These are phyloP conservation scores for Crocallis elinguaria DNA, from an alignment of 2,888 invertebrate genomes.

Conservation along the genomic window DNA sequence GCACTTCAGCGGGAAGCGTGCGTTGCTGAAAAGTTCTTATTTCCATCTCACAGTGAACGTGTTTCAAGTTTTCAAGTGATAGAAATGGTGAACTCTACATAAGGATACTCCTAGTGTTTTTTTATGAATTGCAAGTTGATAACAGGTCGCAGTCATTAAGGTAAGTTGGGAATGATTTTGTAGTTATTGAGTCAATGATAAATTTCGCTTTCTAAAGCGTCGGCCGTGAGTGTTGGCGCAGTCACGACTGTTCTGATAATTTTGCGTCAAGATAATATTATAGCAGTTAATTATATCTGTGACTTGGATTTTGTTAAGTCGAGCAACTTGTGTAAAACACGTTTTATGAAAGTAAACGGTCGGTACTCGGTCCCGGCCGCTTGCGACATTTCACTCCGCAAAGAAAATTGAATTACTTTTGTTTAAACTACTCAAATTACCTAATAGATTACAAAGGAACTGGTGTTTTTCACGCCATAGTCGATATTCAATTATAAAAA, in stretches of 20 bases:
- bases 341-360: slow-evolving; percentile 72
- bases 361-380: slow-evolving; percentile 44
- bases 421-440: slow-evolving; percentile 41
- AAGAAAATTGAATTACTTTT: slow-evolving; percentile 54
- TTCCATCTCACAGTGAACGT: slow-evolving; percentile 65
- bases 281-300: slow-evolving; percentile 47
- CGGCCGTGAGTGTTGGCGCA: slow-evolving; percentile 78
- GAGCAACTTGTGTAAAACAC: slow-evolving; percentile 56
- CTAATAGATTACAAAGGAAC: slow-evolving; percentile 29
- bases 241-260: slow-evolving; percentile 66
- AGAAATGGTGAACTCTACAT: slow-evolving; percentile 81
- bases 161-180: slow-evolving; percentile 61
- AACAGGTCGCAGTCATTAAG: slow-evolving; percentile 60
- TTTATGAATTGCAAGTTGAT: slow-evolving; percentile 57
- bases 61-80: slow-evolving; percentile 71
- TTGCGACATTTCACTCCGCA: slow-evolving; percentile 67
- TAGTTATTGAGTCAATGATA: slow-evolving; percentile 66
- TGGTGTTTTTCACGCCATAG: slow-evolving; percentile 34
- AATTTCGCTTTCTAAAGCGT: slow-evolving; percentile 79
- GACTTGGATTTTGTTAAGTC: slow-evolving; percentile 43
- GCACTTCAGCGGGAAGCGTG: slow-evolving; percentile 70
- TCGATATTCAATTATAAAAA: slow-evolving; percentile 6
- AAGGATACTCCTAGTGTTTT: slow-evolving; percentile 68
- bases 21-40: slow-evolving; percentile 59
- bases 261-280: slow-evolving; percentile 57